Evolutionary conservation across 2,888 invertebrate species (phyloP), one percentile per base, ranked within the genome.

Genomic region (Drosophila sordidula): DNA sequence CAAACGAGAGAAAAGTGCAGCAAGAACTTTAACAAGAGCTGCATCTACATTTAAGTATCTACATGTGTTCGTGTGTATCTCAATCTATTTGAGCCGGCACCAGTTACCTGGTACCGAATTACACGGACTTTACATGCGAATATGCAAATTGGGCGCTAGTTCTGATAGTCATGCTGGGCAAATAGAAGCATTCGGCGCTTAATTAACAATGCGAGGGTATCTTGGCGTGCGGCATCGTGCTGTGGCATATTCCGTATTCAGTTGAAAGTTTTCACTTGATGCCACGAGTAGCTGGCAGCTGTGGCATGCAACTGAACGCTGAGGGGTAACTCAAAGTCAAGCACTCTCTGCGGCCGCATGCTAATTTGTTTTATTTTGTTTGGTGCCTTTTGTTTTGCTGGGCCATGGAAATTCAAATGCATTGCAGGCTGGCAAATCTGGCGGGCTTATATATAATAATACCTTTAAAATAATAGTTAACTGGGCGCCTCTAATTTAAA

Each of bases 101-200:
- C 26, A 26, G 26, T 26, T 29, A 61, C 55, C 61, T 58, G 69
- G 41, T n/a, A n/a, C n/a, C 9, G 47, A 55, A 68, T 58, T 58
- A 68, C 55, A 74, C 41, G 57, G 42, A 57, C 55, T 61, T 55
- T 55, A 12, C 62, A 56, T 41, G 41, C 16, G 46, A 12, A 63
- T 61, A 86, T 80, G 83, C 61, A 80, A 83, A 86, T 86, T 59
- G 44, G 34, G 18, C 39, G 46, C 65, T 66, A 78, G 65, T 83
- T 57, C 45, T 72, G 56, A 59, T 54, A 62, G 76, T 64, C 46
- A 44, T 67, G 44, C 57, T 52, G 63, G 57, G 44, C 39, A 45
- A 49, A 62, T 38, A 70, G 11, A 38, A 45, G n/a, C 18, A n/a
- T 22, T 2, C 11, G 34, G 22, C 51, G 11, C 14, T 45, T 32